Conservation (phyloP, 1,140 invertebrate genomes). For the Drosophila equinoxialis region DNA sequence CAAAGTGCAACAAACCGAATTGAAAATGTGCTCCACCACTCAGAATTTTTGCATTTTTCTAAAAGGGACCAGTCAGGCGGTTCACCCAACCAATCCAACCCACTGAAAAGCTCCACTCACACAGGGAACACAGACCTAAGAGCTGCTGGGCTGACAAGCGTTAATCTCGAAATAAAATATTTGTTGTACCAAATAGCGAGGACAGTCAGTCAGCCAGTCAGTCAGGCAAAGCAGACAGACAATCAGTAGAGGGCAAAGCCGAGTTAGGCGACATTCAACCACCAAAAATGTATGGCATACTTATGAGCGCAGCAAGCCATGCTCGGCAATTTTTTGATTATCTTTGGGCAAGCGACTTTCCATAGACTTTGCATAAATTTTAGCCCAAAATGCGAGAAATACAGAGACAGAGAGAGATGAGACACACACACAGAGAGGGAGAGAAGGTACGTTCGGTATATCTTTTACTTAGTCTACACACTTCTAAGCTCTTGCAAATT, state of each 20-base stretch:
- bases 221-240: neutral
- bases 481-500: constrained; percentile 76
- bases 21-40: constrained; percentile 48
- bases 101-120: constrained; percentile 15
- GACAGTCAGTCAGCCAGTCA: too few species aligned
- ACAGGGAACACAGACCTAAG: constrained; percentile 8
- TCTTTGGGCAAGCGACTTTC: constrained; percentile 69
- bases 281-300: constrained; percentile 69
- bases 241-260: constrained; percentile 12
- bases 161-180: constrained; percentile 80
- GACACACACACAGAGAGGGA: constrained; percentile 11
- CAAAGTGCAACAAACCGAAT: constrained; percentile 80
- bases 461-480: constrained; percentile 65
- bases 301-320: constrained; percentile 53
- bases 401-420: neutral
- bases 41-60: constrained; percentile 58
- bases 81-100: neutral
- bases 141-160: constrained; percentile 61
- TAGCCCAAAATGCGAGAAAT: neutral
- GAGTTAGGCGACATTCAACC: constrained; percentile 41
- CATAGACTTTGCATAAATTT: constrained; percentile 81
- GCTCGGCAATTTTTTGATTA: constrained; percentile 65
- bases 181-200: constrained; percentile 44
- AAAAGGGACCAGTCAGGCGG: constrained; percentile 20
- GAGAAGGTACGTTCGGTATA: constrained; percentile 46